Percentiles rank a stretch among this genome's conserved stretches.
phyloP scores from a whole-genome alignment of 2,888 invertebrate genomes.

The Amaurobius ferox region DNA sequence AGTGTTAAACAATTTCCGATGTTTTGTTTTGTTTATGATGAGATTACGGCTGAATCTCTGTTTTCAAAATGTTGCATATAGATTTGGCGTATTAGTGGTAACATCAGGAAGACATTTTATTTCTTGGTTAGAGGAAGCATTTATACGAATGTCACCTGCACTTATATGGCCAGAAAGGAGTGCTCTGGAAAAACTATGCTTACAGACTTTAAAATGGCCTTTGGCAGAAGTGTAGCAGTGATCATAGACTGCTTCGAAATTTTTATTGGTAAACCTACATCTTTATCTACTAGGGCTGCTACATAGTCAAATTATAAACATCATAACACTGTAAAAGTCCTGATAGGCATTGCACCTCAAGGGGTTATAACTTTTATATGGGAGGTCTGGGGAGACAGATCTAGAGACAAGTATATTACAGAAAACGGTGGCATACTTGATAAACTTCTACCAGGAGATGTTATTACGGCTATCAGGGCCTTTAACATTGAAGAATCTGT shows the following conservation, averaged over 20 bases:
- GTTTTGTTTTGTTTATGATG: not conserved
- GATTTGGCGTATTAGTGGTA: not conserved
- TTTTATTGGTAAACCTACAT: not conserved
- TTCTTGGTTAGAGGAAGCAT: not conserved
- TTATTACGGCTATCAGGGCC: not conserved
- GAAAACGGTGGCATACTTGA: not conserved
- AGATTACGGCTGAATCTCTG: not conserved
- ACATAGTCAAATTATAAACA: slow-evolving; percentile 1
- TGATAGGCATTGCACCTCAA: not conserved
- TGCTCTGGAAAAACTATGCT: not conserved
- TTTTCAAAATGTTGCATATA: not conserved
- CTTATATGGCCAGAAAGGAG: slow-evolving; percentile 4
- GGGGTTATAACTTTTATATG: not conserved
- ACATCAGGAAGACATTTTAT: not conserved
- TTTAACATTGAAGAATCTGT: not conserved
- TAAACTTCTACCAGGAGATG: not conserved
- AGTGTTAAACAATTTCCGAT: not conserved
- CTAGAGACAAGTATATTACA: not conserved
- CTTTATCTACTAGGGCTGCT: not conserved
- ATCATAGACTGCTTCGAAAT: not conserved
- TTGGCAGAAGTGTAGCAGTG: not conserved
- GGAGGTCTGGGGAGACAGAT: not conserved
- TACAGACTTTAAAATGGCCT: not conserved
- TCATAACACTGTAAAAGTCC: slow-evolving; percentile 13
- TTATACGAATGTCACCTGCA: not conserved